A percentile compares a stretch with the other conserved stretches of the same genome.
Evolutionary conservation across 2,797 vertebrate species (phyloP).

Genomic region (Cossypha niveicapilla): DNA sequence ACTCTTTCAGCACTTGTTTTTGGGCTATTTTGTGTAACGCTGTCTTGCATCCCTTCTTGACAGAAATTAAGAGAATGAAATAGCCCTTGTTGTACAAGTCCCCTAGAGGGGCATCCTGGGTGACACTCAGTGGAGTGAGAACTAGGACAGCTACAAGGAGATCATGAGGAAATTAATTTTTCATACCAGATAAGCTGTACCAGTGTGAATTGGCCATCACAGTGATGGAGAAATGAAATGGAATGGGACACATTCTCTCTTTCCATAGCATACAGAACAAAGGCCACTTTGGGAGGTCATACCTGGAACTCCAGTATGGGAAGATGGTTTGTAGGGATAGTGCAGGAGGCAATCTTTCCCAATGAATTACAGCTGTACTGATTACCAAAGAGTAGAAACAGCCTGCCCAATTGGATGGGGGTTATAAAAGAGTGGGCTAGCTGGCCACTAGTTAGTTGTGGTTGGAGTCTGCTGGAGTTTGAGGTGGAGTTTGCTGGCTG

Average conservation of each 20-base stretch:
- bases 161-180: rapidly evolving
- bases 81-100: neutral
- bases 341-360: no score
- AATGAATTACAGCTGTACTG: no score
- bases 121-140: neutral
- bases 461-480: no score
- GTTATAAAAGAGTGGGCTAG: no score
- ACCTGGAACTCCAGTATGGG: neutral
- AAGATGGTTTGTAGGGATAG: no score
- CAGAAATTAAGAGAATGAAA: neutral
- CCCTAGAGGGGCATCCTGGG: neutral
- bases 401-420: no score
- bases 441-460: no score
- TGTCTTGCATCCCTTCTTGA: neutral
- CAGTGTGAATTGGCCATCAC: neutral
- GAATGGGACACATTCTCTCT: neutral
- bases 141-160: neutral
- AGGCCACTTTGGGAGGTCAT: neutral
- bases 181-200: neutral
- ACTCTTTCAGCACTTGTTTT: neutral
- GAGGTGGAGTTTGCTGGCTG: no score
- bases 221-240: neutral
- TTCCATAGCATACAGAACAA: neutral
- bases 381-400: no score
- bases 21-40: neutral